Evolutionary conservation across 2,888 invertebrate genomes (phyloP), one percentile per base, ranked within the genome.

Genomic region (Bombylius major): DNA sequence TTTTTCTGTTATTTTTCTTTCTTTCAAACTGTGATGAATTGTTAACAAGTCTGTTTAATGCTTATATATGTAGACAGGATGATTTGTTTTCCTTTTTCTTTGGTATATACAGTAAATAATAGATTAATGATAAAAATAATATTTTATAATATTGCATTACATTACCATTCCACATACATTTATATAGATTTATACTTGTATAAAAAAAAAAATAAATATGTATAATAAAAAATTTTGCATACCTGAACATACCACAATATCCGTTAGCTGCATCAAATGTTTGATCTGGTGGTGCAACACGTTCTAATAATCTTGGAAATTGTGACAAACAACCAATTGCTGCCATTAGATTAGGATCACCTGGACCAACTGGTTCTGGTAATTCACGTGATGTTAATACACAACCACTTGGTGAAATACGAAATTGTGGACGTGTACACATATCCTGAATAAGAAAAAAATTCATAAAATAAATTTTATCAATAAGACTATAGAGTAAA

Each of bases 221-320:
- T n/a, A 45, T n/a, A 45, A 45, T 5, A 45, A 5, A 7, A 5
- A 45, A 45, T n/a, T 45, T 45, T 14, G 46, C 57, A 68, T 68
- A 83, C 84, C 82, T 78, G 73, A 85, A 84, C 60, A 82, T 77
- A 56, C 86, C 86, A 63, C 78, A 79, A 71, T 86, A 86, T 4
- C 72, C 69, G 60, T 71, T 70, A 55, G 65, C 68, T 2, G 75
- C 71, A 63, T 81, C 80, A 71, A 86, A 86, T 64, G 76, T 78
- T 66, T 83, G 83, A 62, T 80, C 80, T 14, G 82, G 79, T 31
- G 84, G 85, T 60, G 81, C 82, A 36, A 80, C 82, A 65, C 86
- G 74, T 64, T 82, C 82, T 61, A 86, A 74, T 68, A 86, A 81
- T 56, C 81, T 76, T 50, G 85, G 86, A 50, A 84, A 82, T 56